Evolutionary conservation across 2,113 vertebrate genomes (phyloP), one percentile per base, ranked within the genome.

Genomic region (Macaca mulatta): DNA sequence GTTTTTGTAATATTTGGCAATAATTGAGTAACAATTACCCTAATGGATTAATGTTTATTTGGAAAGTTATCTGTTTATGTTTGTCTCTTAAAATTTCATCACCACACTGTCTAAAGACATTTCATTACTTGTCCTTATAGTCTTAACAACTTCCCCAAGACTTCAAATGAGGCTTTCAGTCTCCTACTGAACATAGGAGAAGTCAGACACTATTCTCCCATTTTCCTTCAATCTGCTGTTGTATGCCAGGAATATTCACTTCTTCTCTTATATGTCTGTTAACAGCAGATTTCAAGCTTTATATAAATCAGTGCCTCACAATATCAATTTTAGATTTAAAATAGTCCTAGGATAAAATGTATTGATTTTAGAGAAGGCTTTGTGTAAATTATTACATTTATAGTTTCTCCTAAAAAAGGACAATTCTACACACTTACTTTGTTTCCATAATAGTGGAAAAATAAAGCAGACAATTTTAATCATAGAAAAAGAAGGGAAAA

Each of bases 241-340:
- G 6, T 30, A 52, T 4, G 89, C 69, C 14, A 82, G 84, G 57
- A 57, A 9, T 2, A 5, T 74, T 6, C 32, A 85, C 45, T 95
- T 82, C 3, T 64, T 50, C 32, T 94, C 45, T 72, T 79, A 20
- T 38, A 92, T 40, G 27, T 61, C 10, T 82, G 9, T 74, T 83
- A 30, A 80, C 13, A 90, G 17, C 16, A 70, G 72, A 52, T 97
- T 92, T 96, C n/a, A 88, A 69, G 30, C 74, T n/a, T 87, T 55
- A 61, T 75, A 48, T 93, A 74, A 88, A 84, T n/a, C n/a, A 50
- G 3, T 81, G 45, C 25, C 30, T 87, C 87, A 80, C 2, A 82
- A 50, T 82, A 80, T 78, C n/a, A 94, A 43, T 93, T 94, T 92
- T 96, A 52, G 64, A 77, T 40, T 84, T 79, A 80, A 45, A 69